A percentile compares a stretch with the other conserved stretches of the same genome.
These are phyloP conservation scores for Lutraria rhynchaena DNA, from an alignment of 1,140 invertebrate species.

Conservation along the genomic window DNA sequence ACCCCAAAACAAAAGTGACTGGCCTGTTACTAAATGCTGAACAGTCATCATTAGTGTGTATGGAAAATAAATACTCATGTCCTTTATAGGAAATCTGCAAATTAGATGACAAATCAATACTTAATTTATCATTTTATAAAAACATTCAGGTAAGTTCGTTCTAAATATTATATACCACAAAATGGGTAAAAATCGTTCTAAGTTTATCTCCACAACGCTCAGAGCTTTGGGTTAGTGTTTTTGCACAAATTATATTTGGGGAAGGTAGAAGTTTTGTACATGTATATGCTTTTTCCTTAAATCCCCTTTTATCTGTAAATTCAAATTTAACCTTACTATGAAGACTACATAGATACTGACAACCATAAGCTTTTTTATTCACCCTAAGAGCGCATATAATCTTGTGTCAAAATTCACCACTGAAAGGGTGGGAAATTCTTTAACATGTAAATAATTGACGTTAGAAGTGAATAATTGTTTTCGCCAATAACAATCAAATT, in stretches of 20 bases:
- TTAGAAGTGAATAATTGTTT: neutral
- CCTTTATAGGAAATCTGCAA: neutral
- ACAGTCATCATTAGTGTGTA: slow-evolving; percentile 9
- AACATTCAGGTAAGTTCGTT: neutral
- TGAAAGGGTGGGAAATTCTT: neutral
- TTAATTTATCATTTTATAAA: slow-evolving; percentile 9
- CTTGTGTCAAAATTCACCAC: neutral
- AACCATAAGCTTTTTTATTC: no score
- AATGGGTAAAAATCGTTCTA: neutral
- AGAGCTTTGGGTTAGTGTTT: no score
- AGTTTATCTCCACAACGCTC: neutral
- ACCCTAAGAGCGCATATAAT: no score
- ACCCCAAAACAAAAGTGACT: slow-evolving; percentile 18
- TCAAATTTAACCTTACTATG: no score
- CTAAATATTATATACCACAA: neutral
- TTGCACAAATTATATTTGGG: no score
- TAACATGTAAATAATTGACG: neutral
- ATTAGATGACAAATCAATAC: neutral
- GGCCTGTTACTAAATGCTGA: neutral
- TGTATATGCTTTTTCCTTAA: no score
- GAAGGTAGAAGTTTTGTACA: no score
- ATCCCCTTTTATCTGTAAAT: no score
- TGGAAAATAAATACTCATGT: neutral
- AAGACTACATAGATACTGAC: no score
- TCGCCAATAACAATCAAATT: neutral